Base-by-base conservation (phyloP, 2,888 invertebrate species). In the Himalopsyche anomala region DNA sequence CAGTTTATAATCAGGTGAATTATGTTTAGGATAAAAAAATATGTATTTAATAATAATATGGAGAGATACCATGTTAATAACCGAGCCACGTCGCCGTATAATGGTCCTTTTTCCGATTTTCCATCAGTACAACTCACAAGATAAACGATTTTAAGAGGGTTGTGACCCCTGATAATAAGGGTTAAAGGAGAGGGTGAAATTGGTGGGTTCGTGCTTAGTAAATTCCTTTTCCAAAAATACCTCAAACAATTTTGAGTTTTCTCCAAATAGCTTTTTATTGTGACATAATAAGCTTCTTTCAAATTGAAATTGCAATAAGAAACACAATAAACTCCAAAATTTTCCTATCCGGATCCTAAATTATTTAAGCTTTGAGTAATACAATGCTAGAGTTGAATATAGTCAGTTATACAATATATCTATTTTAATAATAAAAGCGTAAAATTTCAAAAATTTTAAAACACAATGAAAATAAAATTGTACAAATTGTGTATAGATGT, bases 131-230 rank as follows among this genome's bases (percentile, higher is more conserved):
- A 74, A 74, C 74, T 36, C 36, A 15, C 15, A 74, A 74, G 74
- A 74, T 74, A 74, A 74, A 74, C 74, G 74, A 36, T 74, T 74
- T 74, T 74, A 74, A 74, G 38, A 74, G 74, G 74, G 74, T 74
- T 74, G 36, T 74, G 74, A 74, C 74, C 74, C 74, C 74, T 38
- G 74, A 74, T 74, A 74, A 74, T 74, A 74, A 74, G 74, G 74
- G 74, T 74, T 74, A 74, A 74, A 74, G 19, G 36, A 36, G 38
- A 74, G 38, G 74, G 38, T 38, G 74, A 74, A 74, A 74, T 74
- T 15, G 74, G 74, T 74, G 28, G 74, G 38, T 74, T 74, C 74
- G 74, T 74, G 74, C 74, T 74, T 38, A 74, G 38, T 38, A 74
- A 74, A 74, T 74, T 74, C 74, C 38, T 74, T 74, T 74, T 36